Base-by-base conservation (phyloP, 2,113 vertebrate genomes). In the Oriolus oriolus region DNA sequence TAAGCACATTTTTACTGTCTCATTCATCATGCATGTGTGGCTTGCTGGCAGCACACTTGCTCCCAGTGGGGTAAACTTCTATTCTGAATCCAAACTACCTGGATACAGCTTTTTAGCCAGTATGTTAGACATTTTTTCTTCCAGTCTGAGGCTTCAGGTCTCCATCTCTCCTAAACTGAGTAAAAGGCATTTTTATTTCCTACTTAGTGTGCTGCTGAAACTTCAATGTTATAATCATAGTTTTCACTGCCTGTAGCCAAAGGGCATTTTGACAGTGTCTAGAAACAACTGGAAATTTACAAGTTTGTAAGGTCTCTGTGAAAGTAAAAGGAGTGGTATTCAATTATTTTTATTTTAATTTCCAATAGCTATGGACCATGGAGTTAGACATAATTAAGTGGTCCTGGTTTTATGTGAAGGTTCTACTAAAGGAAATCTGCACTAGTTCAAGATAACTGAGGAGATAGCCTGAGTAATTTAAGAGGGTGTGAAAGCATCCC, bases 1-100 rank as follows among this genome's bases (percentile, higher is more conserved):
- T 91, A 93, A 94, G 60, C 79, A 83, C 83, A 60, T 93, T 95
- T 96, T 93, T 89, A 92, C 84, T 79, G 74, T 93, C 68, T 95
- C 79, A 68, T 93, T 96, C 79, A 93, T 97, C 90, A 94, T 53
- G 68, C 64, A 60, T 80, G 57, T 91, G 64, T 61, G 83, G 44
- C 39, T 93, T 35, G 1, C 28, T 80, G 60, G 85, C 76, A 89
- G 68, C 47, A 47, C 28, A 37, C 28, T 82, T 87, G 24, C 30
- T 96, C 93, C 87, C 69, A 12, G 49, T 61, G 41, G 89, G 37
- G n/a, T 76, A 75, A 94, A 82, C 18, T 84, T 90, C 35, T 73
- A 33, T 69, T 61, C 65, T 65, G 41, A 85, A 76, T 87, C 78
- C 61, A 82, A n/a, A 68, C 65, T 82, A 87, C 14, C 22, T 13